Base-by-base conservation (phyloP, 1,140 invertebrate genomes). In the Aphaenogaster ashmeadi region DNA sequence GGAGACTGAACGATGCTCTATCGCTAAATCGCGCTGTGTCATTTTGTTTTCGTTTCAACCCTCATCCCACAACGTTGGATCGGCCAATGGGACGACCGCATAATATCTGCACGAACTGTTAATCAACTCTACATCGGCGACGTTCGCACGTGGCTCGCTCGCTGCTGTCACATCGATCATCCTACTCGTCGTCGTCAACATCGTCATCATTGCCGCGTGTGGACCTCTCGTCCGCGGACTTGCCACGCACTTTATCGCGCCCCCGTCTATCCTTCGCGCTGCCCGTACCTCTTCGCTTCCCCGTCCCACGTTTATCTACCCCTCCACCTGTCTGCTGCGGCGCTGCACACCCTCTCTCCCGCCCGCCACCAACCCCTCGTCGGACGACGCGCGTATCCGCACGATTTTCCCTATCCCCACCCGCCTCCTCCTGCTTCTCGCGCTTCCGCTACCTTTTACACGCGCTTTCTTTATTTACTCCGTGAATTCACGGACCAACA, bases 391-490 rank as follows among this genome's bases (percentile, higher is more conserved):
- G 78, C 90, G 84, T 88, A 88, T 90, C 86, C 90, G 93, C 89
- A 67, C 89, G 60, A 85, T 85, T 87, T 88, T 88, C 87, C 84
- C 62, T 85, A 89, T 89, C 92, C 91, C 86, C 84, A 67, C 74
- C 79, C 85, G 38, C 62, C 64, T 71, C 75, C 38, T 38, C 64
- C 27, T 15, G 27, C 58, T 52, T 62, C 80, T 60, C 69, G 83
- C 54, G 54, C 75, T 62, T 80, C 75, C 38, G 64, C 52, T 74
- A 74, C 75, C 78, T 64, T 89, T 87, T 89, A 81, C 93, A 93
- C 94, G 92, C 94, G 94, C 90, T 92, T 91, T 91, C 93, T 93
- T 94, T 94, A 94, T 94, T 94, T 94, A 94, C 93, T 89, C 92
- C 89, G 89, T 89, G 88, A 92, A 87, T 91, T 87, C 79, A 71